Base-by-base conservation (phyloP, 2,888 invertebrate genomes). In the Brachyopa scutellaris region DNA sequence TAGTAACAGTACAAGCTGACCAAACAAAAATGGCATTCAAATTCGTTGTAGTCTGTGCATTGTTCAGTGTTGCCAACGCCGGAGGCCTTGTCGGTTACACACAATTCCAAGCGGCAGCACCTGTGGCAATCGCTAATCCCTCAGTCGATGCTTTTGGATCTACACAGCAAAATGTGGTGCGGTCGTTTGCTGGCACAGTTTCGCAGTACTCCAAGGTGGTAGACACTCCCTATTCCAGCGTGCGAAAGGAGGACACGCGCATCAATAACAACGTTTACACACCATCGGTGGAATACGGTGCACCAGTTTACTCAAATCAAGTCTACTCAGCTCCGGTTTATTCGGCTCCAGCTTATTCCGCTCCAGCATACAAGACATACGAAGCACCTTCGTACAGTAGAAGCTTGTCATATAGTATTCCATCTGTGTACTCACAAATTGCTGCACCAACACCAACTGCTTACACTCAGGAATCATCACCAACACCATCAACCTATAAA, bases 41-140 rank as follows among this genome's bases (percentile, higher is more conserved):
- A 93, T 90, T 93, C 84, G 87, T 93, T 85, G 89, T 93, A 66
- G 89, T 94, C 87, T 90, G 92, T 87, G 92, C 93, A 88, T 90
- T 92, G 86, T 91, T 93, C 89, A 92, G 93, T 86, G 91, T 92
- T 84, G 93, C 92, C 86, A 92, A 92, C 87, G 94, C 94, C 69
- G 94, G 94, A 84, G 88, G 92, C 85, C 88, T 93, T 13, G 88
- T 91, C 21, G 91, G n/a, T n/a, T n/a, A n/a, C n/a, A n/a, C n/a
- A n/a, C n/a, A n/a, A n/a, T 91, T 82, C 90, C 87, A 11, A 83
- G 85, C 26, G 40, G 84, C 29, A 7, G 23, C 33, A 2, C 59
- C 38, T 21, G 7, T 51, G 11, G 59, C 59, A 40, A 59, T 62
- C 9, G 84, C 77, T 13, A 85, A 83, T 53, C 86, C 88, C 9